Base-by-base conservation (phyloP, 2,888 invertebrate species). In the Furcula furcula region DNA sequence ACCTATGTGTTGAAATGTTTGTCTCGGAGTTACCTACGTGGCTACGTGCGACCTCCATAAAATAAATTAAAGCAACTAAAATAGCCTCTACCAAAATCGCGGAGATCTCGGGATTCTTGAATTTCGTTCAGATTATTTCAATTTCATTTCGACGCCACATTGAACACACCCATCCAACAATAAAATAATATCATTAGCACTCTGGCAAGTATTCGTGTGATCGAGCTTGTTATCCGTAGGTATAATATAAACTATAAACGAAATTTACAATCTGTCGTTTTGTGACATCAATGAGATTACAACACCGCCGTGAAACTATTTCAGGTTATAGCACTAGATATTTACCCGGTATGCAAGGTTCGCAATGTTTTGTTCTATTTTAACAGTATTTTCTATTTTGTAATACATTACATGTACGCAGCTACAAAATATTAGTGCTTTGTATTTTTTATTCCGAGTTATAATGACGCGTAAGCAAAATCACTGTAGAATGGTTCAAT, bases 181-280 rank as follows among this genome's bases (percentile, higher is more conserved):
- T 40, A 29, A 23, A 25, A 34, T 27, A 45, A 35, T 42, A 29
- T 19, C 40, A 44, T 41, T 47, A 57, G 22, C 31, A 52, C 58
- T 54, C 63, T 68, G 67, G 61, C 67, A 65, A 53, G 43, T 50
- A 40, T 53, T 43, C 41, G 20, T 40, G 40, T 36, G 36, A 55
- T 61, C 53, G 47, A 47, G 48, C 40, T 42, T 36, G 28, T 23
- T 34, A 33, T 29, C 36, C 21, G 34, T 36, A 38, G 32, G 40
- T 44, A 36, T 36, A n/a, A n/a, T n/a, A n/a, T n/a, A 22, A 40
- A 29, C 49, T 63, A 61, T 48, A 36, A 34, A 46, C 29, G 32
- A 40, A 60, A 68, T 63, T 61, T 64, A 65, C 65, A 50, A 21
- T 33, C 29, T 27, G 33, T 31, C 20, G 31, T 36, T n/a, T n/a